Evolutionary conservation across 2,113 vertebrate species (phyloP).

Genomic region (Gymnogyps californianus): DNA sequence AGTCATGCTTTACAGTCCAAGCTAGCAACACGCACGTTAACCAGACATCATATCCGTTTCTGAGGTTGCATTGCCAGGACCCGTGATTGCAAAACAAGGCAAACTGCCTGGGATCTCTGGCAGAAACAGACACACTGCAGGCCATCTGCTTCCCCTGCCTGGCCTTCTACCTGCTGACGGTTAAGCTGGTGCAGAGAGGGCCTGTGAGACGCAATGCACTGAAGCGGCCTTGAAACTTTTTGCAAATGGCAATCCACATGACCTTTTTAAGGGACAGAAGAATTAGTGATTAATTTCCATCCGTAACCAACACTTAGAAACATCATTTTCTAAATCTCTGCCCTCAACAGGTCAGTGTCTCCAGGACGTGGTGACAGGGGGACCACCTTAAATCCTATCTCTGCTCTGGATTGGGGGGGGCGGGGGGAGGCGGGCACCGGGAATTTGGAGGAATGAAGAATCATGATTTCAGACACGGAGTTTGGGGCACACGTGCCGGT

Average conservation of each 20-base stretch:
- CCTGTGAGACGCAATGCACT: fast-evolving
- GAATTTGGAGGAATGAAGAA: background rate
- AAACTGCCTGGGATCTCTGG: background rate
- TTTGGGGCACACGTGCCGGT: background rate
- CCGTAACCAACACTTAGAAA: background rate
- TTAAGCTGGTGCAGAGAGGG: background rate
- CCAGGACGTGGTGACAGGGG: background rate
- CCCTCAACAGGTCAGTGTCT: background rate
- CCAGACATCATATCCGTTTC: background rate
- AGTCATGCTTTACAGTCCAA: background rate
- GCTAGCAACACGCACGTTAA: background rate
- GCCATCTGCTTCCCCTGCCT: background rate
- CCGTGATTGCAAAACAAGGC: background rate
- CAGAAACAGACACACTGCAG: background rate
- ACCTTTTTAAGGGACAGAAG: background rate
- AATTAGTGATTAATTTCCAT: background rate
- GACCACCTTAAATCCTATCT: background rate
- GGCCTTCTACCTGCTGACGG: background rate
- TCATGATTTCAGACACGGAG: background rate
- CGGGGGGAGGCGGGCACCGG: background rate
- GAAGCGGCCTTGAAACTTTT: background rate
- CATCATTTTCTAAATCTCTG: background rate
- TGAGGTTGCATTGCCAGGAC: background rate
- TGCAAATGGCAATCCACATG: background rate
- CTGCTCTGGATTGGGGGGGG: background rate